These are phyloP conservation scores for Ferdinandea cuprea DNA, from an alignment of 2,888 invertebrate genomes.

Conservation along the genomic window DNA sequence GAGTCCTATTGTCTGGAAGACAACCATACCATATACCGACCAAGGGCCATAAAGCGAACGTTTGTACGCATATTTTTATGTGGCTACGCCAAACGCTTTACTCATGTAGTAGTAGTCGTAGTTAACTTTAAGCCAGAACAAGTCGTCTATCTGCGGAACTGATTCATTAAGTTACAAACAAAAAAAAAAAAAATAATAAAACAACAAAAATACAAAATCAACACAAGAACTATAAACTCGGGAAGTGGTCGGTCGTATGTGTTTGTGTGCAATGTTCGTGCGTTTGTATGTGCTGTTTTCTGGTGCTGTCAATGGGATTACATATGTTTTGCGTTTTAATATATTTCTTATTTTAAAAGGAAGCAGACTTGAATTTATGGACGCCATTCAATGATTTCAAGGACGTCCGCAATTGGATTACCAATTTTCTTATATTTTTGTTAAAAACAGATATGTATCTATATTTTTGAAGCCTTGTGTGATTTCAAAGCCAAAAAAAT, in stretches of 20 bases:
- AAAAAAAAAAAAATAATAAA: conserved; percentile 7
- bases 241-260: conserved; percentile 15
- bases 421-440: not conserved
- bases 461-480: not conserved
- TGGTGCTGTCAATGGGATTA: conserved; percentile 17
- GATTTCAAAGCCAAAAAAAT: not conserved
- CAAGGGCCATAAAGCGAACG: conserved; percentile 54
- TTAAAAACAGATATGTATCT: not conserved
- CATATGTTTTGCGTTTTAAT: conserved; percentile 29
- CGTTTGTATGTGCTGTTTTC: conserved; percentile 18
- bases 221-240: conserved; percentile 20
- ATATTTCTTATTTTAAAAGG: conserved; percentile 2
- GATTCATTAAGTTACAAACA: conserved; percentile 29
- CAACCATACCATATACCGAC: conserved; percentile 59
- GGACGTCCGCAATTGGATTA: conserved; percentile 20
- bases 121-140: conserved; percentile 49
- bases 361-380: conserved; percentile 29
- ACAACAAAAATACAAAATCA: not conserved
- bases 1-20: conserved; percentile 72
- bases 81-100: conserved; percentile 29
- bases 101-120: conserved; percentile 26
- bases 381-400: conserved; percentile 50
- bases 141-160: conserved; percentile 33
- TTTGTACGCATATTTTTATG: conserved; percentile 52
- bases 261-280: not conserved